A percentile compares a stretch with the other conserved stretches of the same genome.
These are phyloP conservation scores for Phenacoccus solenopsis DNA, from an alignment of 1,140 invertebrate species.

Conservation along the genomic window DNA sequence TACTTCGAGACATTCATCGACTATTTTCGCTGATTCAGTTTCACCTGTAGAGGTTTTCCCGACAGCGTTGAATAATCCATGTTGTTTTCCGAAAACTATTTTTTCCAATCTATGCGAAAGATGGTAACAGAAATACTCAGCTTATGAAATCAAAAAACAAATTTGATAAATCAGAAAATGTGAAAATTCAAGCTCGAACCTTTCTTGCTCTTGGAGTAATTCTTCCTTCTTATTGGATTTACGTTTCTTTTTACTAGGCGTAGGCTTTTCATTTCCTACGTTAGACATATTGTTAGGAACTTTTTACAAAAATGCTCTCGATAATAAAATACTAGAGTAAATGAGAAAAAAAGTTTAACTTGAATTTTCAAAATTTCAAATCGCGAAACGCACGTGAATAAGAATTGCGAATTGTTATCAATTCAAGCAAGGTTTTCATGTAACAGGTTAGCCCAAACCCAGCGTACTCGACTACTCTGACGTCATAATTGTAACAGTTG, in stretches of 20 bases:
- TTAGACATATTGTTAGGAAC: neutral
- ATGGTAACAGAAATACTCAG: neutral
- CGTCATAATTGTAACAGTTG: too few relatives aligned
- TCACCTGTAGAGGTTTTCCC: neutral
- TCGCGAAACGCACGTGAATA: too few relatives aligned
- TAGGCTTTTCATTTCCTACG: neutral
- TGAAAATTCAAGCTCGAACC: neutral
- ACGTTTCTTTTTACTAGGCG: neutral
- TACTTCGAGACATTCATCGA: neutral
- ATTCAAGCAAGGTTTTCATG: too few relatives aligned
- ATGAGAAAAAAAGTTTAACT: too few relatives aligned
- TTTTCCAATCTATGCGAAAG: neutral
- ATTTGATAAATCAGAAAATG: too few relatives aligned
- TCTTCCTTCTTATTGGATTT: neutral
- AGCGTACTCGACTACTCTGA: too few relatives aligned
- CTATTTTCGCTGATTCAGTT: neutral
- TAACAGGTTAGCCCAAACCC: too few relatives aligned
- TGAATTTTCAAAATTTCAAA: too few relatives aligned
- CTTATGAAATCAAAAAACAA: neutral
- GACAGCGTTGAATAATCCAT: neutral
- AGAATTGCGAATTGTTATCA: too few relatives aligned
- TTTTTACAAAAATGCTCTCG: too few relatives aligned
- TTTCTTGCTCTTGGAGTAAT: neutral
- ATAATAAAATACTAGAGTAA: too few relatives aligned
- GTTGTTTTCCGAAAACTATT: constrained; percentile 6